Percentiles rank a stretch among this genome's conserved stretches.
Evolutionary conservation across 2,113 vertebrate genomes (phyloP).

Genomic region (Thamnophis sirtalis): DNA sequence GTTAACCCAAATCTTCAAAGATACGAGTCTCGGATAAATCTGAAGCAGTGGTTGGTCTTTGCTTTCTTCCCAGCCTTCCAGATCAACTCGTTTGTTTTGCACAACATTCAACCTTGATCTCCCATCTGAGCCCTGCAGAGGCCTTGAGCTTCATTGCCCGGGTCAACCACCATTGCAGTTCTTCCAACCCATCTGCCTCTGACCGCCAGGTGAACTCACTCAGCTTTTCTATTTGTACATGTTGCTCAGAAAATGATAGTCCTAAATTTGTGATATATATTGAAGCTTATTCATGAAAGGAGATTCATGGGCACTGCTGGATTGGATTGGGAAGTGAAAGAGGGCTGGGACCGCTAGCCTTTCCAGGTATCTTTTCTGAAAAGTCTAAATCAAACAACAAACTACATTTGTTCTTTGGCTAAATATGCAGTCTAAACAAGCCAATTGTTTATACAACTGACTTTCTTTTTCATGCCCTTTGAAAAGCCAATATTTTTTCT

Average conservation of each 20-base stretch:
- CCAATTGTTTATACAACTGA: not conserved
- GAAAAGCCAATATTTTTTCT: not conserved
- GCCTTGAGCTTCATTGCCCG: not conserved
- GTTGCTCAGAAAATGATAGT: not conserved
- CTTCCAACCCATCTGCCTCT: not conserved
- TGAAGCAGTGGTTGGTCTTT: not conserved
- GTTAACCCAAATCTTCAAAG: not conserved
- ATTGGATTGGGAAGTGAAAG: not conserved
- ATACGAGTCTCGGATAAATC: not conserved
- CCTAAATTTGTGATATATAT: not conserved
- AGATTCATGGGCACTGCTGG: not conserved
- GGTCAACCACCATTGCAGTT: not conserved
- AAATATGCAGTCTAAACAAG: not conserved
- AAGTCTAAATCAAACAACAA: not conserved
- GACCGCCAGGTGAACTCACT: slow-evolving; percentile 16
- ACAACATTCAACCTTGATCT: not conserved
- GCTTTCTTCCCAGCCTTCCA: not conserved
- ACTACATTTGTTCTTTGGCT: not conserved
- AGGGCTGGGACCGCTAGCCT: not conserved
- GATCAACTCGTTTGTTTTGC: not conserved
- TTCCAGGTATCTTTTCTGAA: not conserved
- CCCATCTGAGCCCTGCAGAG: not conserved
- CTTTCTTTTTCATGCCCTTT: not conserved
- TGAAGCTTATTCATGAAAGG: not conserved
- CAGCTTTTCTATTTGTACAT: not conserved